These are phyloP conservation scores for Himalopsyche phryganea DNA, from an alignment of 1,140 invertebrate species.

Conservation along the genomic window DNA sequence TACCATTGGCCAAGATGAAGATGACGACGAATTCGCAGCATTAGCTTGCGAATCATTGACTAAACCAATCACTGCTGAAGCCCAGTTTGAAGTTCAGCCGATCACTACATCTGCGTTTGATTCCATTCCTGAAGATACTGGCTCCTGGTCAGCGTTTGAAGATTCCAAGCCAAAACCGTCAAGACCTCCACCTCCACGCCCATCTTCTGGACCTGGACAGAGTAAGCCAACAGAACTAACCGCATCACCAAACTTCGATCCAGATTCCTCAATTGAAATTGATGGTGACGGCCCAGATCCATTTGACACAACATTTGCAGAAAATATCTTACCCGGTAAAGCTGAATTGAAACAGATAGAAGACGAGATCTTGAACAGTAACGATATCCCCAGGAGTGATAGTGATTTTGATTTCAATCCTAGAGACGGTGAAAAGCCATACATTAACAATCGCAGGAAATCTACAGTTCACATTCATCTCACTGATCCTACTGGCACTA, in stretches of 20 bases:
- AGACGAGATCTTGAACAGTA: constrained; percentile 26
- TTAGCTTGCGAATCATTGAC: constrained; percentile 69
- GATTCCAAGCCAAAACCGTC: constrained; percentile 35
- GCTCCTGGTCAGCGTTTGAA: constrained; percentile 61
- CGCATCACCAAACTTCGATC: constrained; percentile 1
- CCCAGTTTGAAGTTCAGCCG: constrained; percentile 35
- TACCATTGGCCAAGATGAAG: constrained; percentile 54
- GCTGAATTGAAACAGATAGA: constrained; percentile 44
- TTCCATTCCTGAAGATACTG: constrained; percentile 49
- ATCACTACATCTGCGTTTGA: constrained; percentile 33
- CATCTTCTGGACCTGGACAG: constrained; percentile 8
- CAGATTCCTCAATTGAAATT: constrained; percentile 8
- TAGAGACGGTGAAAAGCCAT: constrained; percentile 57
- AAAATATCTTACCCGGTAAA: constrained; percentile 69
- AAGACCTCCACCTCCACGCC: constrained; percentile 28
- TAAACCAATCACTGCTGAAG: constrained; percentile 48
- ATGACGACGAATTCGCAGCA: constrained; percentile 72
- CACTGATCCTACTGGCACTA: constrained; percentile 51
- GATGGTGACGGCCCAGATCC: constrained; percentile 58
- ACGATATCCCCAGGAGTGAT: constrained; percentile 44
- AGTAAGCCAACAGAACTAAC: neutral
- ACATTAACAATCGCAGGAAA: constrained; percentile 48
- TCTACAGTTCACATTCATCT: constrained; percentile 59
- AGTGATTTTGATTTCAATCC: constrained; percentile 68
- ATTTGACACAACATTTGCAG: constrained; percentile 82